Evolutionary conservation across 2,888 invertebrate genomes (phyloP), one percentile per base, ranked within the genome.

Genomic region (Drosophila subsilvestris): DNA sequence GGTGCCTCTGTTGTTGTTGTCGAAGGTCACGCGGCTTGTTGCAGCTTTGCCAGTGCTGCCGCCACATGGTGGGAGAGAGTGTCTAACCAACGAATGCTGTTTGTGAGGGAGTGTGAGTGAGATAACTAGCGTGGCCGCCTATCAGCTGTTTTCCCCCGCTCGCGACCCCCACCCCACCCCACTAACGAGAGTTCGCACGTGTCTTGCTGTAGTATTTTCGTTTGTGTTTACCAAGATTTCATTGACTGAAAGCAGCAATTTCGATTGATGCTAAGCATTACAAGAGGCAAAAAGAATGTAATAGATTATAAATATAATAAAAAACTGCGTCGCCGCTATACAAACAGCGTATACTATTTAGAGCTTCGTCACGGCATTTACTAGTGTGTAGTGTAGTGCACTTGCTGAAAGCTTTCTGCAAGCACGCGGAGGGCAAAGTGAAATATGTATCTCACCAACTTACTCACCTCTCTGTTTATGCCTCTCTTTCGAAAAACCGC

Each of bases 1-100:
- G 22, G 42, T 60, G 50, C 20, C 17, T 27, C 18, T 37, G 48
- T 69, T 57, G 63, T 62, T 70, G 63, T 63, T 71, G 69, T 27
- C 69, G 48, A 69, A 71, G 70, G 69, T 57, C 70, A 71, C 70
- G 69, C 62, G 69, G 58, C 51, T 14, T 47, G 58, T 57, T 51
- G 51, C 47, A 32, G 43, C 20, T 56, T 48, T n/a, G 7, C n/a
- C 37, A 37, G 14, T 1, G 2, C 2, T n/a, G 2, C 37, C 37
- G n/a, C 65, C 65, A 49, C 63, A 63, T 63, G 65, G 65, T 32
- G 12, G 29, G 25, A 25, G 25, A 25, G 54, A 44, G 20, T 18
- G n/a, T 8, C 7, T 8, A 27, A 27, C 7, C 27, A 27, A 27
- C 8, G 27, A 27, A 27, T 27, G 1, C 27, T 27, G 27, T 12